phyloP scores from a whole-genome alignment of 2,888 invertebrate genomes.

The Tuberolachnus salignus region DNA sequence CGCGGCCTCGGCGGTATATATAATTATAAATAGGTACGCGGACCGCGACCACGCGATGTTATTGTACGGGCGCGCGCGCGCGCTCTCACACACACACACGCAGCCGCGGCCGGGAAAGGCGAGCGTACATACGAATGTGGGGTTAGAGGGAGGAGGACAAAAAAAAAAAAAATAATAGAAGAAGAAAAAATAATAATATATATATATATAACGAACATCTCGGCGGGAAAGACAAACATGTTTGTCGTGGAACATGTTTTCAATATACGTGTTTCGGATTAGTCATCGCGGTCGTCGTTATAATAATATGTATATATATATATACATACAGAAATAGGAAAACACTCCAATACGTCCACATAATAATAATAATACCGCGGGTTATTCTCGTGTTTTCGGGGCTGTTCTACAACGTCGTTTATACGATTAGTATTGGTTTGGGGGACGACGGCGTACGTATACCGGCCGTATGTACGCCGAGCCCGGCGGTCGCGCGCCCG shows the following conservation, averaged over 20 bases:
- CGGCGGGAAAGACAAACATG: constrained; percentile 42
- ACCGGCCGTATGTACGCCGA: not conserved
- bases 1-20: not conserved
- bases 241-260: constrained; percentile 52
- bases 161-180: too few species aligned
- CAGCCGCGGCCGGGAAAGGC: not conserved
- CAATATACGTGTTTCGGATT: constrained; percentile 45
- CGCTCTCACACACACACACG: not conserved
- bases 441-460: not conserved
- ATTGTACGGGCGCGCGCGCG: not conserved
- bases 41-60: too few species aligned
- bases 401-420: not conserved
- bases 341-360: constrained; percentile 4
- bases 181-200: too few species aligned
- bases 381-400: not conserved
- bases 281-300: constrained; percentile 39
- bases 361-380: not conserved
- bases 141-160: not conserved
- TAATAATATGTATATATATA: too few species aligned
- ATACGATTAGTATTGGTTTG: not conserved
- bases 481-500: not conserved
- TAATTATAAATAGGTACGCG: too few species aligned
- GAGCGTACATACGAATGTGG: not conserved
- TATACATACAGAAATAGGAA: too few species aligned
- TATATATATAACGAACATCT: too few species aligned